phyloP scores from a whole-genome alignment of 2,797 vertebrate genomes.

The Tinamus major region DNA sequence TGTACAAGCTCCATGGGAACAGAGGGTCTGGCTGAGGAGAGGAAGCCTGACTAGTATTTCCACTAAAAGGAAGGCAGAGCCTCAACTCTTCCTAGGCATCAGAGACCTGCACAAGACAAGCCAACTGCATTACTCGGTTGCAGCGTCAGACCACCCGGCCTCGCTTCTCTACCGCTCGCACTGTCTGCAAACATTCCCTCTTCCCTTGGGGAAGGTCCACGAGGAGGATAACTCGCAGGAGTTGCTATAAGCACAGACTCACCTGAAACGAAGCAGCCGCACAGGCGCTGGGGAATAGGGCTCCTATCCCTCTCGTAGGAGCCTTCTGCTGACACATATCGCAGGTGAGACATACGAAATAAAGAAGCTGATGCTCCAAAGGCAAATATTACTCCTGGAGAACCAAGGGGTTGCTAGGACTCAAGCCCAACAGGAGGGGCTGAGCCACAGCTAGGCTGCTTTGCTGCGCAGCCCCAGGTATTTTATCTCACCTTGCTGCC shows the following conservation, averaged over 20 bases:
- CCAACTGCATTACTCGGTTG: neutral
- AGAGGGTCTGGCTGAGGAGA: neutral
- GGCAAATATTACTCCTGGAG: neutral
- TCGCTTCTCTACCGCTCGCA: fast-evolving
- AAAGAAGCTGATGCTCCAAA: neutral
- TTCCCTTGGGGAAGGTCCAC: neutral
- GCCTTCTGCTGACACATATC: neutral
- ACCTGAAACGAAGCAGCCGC: neutral
- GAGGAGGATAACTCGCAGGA: neutral
- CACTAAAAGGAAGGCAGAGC: neutral
- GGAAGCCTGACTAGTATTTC: neutral
- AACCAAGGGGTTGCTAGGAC: neutral
- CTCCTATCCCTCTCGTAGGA: neutral
- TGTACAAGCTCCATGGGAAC: neutral
- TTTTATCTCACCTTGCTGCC: fast-evolving
- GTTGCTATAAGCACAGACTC: neutral
- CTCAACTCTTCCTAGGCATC: neutral
- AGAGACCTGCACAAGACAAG: neutral
- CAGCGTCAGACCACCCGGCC: neutral
- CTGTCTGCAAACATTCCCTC: neutral
- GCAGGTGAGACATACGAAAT: neutral
- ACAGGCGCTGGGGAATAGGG: neutral
- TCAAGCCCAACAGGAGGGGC: neutral
- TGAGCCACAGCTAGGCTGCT: fast-evolving
- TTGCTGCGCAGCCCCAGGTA: neutral